Conservation (phyloP, 2,888 invertebrate species). For the Trisateles emortualis region DNA sequence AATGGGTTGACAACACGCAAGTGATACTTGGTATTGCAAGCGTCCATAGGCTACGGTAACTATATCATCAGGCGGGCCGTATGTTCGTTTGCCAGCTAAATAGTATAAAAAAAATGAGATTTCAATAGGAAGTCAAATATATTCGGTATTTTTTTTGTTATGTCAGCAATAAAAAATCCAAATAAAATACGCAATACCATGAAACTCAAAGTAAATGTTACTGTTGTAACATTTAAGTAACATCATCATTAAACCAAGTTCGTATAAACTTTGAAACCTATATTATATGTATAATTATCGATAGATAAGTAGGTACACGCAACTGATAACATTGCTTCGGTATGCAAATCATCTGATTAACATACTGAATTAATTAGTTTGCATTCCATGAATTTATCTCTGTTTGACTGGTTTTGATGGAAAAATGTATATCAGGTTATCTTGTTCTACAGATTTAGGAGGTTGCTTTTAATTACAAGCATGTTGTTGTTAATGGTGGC, state of each 20-base stretch:
- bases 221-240: not conserved
- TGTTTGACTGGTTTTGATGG: slow-evolving; percentile 32
- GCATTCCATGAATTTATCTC: slow-evolving; percentile 40
- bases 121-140: too few relatives aligned
- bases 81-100: too few relatives aligned
- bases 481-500: too few relatives aligned
- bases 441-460: not conserved
- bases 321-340: slow-evolving; percentile 36
- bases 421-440: slow-evolving; percentile 17
- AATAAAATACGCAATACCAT: not conserved
- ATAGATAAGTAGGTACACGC: slow-evolving; percentile 20
- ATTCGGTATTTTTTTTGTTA: too few relatives aligned
- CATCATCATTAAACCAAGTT: slow-evolving; percentile 1
- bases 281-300: slow-evolving; percentile 4
- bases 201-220: not conserved
- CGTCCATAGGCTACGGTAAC: too few relatives aligned
- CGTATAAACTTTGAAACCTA: slow-evolving; percentile 1
- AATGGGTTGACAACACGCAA: too few relatives aligned
- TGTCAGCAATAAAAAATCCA: not conserved
- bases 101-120: too few relatives aligned
- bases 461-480: too few relatives aligned
- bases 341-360: slow-evolving; percentile 44
- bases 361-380: slow-evolving; percentile 42
- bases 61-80: too few relatives aligned
- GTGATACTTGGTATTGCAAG: too few relatives aligned